A percentile compares a stretch with the other conserved stretches of the same genome.
These are phyloP conservation scores for Etheostoma perlongum DNA, from an alignment of 2,797 vertebrate species.

Conservation along the genomic window DNA sequence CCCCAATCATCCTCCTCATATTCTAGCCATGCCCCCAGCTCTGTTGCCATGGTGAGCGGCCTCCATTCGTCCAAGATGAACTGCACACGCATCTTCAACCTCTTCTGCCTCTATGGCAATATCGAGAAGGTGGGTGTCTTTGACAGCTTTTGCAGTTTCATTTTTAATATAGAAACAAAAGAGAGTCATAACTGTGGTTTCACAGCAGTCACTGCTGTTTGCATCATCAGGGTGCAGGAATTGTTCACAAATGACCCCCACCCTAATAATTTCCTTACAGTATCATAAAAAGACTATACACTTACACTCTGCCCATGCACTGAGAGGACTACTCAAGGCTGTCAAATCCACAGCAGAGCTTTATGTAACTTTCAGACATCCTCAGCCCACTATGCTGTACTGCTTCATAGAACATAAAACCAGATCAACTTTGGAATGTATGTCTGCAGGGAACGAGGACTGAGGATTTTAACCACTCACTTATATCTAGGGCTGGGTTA, in stretches of 20 bases:
- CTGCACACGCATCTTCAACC: constrained; percentile 97
- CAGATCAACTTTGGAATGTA: too few relatives aligned
- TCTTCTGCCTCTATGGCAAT: constrained; percentile 98
- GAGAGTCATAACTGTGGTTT: too few relatives aligned
- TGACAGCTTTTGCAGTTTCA: not conserved
- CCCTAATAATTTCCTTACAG: too few relatives aligned
- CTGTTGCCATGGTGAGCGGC: constrained; percentile 97
- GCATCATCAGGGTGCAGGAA: not conserved
- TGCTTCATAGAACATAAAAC: too few relatives aligned
- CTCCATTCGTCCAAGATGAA: constrained; percentile 97
- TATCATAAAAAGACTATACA: too few relatives aligned
- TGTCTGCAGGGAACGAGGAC: too few relatives aligned
- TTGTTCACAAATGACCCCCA: too few relatives aligned
- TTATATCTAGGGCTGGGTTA: too few relatives aligned
- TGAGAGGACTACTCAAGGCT: too few relatives aligned
- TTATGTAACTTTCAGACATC: not conserved
- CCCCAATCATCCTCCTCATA: constrained; percentile 90
- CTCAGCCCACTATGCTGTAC: too few relatives aligned
- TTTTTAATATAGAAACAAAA: not conserved
- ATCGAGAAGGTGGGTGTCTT: constrained; percentile 91
- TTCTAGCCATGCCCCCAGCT: constrained; percentile 90
- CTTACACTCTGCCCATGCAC: too few relatives aligned
- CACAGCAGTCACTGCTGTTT: not conserved
- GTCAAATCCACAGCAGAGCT: not conserved
- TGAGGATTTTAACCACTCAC: too few relatives aligned